Conservation (phyloP, 2,888 invertebrate species). For the Trachelus iudaicus region DNA sequence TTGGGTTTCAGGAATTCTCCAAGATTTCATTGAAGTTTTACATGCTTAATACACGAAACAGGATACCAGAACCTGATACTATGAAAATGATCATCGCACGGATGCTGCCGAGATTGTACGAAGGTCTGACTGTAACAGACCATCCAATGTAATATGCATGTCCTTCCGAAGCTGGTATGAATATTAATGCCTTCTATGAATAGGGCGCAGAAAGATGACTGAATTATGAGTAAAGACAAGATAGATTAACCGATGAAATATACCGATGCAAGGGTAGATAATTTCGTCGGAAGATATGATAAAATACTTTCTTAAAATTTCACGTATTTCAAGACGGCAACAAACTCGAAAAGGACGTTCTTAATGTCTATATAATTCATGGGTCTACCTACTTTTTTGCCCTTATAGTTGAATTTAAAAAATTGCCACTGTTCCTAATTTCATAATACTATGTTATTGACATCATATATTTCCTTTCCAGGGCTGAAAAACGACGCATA, state of each 20-base stretch:
- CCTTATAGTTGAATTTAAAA: not conserved
- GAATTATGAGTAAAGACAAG: slow-evolving; percentile 17
- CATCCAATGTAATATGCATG: not conserved
- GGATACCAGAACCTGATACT: not conserved
- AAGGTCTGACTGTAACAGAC: not conserved
- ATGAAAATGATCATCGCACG: not conserved
- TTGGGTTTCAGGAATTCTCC: not conserved
- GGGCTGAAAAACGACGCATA: not conserved
- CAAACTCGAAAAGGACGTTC: not conserved
- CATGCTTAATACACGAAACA: not conserved
- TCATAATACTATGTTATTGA: not conserved
- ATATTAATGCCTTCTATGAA: slow-evolving; percentile 11
- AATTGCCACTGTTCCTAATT: not conserved
- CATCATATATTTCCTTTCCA: not conserved
- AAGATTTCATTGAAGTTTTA: not conserved
- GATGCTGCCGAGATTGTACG: not conserved
- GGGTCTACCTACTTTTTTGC: not conserved
- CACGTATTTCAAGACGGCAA: no score
- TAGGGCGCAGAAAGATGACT: slow-evolving; percentile 10
- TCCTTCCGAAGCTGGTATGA: slow-evolving; percentile 3
- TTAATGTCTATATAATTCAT: not conserved
- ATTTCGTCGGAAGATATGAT: not conserved
- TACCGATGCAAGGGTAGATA: not conserved
- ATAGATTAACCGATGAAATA: slow-evolving; percentile 18
- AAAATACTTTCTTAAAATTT: not conserved